Base-by-base conservation (phyloP, 1,140 invertebrate species). In the Dysdera silvatica region DNA sequence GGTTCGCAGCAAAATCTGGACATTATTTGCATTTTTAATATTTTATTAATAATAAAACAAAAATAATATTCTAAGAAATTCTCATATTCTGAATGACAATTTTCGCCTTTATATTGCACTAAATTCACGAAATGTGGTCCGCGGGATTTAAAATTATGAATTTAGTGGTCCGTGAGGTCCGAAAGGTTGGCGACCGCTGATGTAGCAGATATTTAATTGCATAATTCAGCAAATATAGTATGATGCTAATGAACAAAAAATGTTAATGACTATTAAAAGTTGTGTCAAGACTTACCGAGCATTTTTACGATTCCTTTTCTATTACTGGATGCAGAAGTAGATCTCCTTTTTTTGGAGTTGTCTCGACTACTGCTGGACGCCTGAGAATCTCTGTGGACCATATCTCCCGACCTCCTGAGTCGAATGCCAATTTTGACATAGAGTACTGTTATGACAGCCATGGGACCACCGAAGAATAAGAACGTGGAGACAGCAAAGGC, bases 401-500 rank as follows among this genome's bases (percentile, higher is more conserved):
- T 18, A 16, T 29, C 67, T n/a, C 47, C 54, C 0, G 86, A 83
- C 53, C 81, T 77, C 65, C 84, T 82, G 33, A 92, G 75, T 68
- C 85, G 83, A 16, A 89, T 71, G 7, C 86, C 89, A 70, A 94
- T 92, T 54, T 89, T 76, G 14, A 87, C 79, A 74, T 94, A 93
- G 1, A 92, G 79, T 3, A 86, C 84, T 5, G 85, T 87, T 69
- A 94, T 92, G 32, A 92, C 76, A 16, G 85, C 83, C 88, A 94
- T 91, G 1, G 91, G 90, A 3, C 84, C 79, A 6, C 89, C 81
- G 73, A 94, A 94, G 74, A 93, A 91, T 23, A 92, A 72, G 66
- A 90, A 82, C 0, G 88, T 88, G 1, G 88, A 91, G 58, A 91
- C 81, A 70, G 88, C 86, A 70, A 92, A 93, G 1, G 86, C 83